These are phyloP conservation scores for Torymus texanus DNA, from an alignment of 2,888 invertebrate species.

Conservation along the genomic window DNA sequence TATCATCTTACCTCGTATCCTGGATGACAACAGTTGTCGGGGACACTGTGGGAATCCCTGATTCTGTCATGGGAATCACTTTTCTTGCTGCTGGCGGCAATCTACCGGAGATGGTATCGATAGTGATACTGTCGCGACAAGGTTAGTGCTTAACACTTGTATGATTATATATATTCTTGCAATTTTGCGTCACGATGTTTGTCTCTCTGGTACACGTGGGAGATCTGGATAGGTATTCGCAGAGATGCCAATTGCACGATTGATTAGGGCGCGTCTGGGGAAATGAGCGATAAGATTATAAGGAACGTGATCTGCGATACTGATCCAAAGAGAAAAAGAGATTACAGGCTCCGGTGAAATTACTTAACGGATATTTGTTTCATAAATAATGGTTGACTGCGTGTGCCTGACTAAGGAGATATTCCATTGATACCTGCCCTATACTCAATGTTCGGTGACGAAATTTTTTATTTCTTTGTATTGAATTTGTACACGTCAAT, in stretches of 20 bases:
- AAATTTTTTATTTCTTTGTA: no score
- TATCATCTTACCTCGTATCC: conserved; percentile 89
- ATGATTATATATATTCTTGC: no score
- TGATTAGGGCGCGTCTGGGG: not conserved
- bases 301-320: not conserved
- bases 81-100: conserved; percentile 93
- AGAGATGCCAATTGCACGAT: not conserved
- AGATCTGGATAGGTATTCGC: no score
- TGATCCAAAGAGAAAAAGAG: no score
- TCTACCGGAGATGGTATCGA: conserved; percentile 89
- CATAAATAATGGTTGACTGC: no score
- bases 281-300: conserved; percentile 21
- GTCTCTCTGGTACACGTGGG: not conserved
- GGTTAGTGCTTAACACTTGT: conserved; percentile 77
- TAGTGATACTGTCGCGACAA: conserved; percentile 89
- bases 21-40: conserved; percentile 95
- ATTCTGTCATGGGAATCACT: conserved; percentile 93
- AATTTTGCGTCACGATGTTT: not conserved
- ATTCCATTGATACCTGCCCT: no score
- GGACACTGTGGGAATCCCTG: conserved; percentile 86
- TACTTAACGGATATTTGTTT: no score
- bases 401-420: no score
- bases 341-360: no score
- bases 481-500: no score
- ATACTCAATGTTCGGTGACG: no score